Evolutionary conservation across 2,797 vertebrate genomes (phyloP).

Genomic region (Loriculus beryllinus): DNA sequence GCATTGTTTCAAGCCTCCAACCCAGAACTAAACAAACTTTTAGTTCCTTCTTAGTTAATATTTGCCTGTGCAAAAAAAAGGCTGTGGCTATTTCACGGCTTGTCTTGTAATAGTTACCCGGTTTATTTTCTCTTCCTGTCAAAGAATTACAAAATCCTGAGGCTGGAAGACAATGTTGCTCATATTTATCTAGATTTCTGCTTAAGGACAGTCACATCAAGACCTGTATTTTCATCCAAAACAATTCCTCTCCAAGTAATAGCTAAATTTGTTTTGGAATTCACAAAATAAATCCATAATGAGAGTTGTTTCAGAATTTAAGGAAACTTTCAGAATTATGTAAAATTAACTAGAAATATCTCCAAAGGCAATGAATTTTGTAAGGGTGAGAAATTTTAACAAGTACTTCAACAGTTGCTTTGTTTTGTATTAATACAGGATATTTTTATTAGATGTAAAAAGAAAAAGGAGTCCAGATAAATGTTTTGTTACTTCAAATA

Average conservation of each 20-base stretch:
- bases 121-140: not conserved
- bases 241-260: not conserved
- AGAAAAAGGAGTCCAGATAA: not conserved
- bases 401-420: not conserved
- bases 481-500: not conserved
- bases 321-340: not conserved
- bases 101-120: not conserved
- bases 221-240: not conserved
- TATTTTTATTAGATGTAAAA: not conserved
- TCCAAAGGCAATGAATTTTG: not conserved
- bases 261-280: not conserved
- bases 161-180: not conserved
- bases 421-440: not conserved
- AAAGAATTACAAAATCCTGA: not conserved
- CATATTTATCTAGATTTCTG: not conserved
- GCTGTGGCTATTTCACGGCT: not conserved
- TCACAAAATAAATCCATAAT: not conserved
- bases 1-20: slow-evolving; percentile 13
- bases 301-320: not conserved
- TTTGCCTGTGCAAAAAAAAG: not conserved
- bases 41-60: slow-evolving; percentile 8
- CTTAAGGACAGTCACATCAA: not conserved
- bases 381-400: not conserved
- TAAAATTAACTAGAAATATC: not conserved
- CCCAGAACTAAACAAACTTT: slow-evolving; percentile 11